Evolutionary conservation across 2,888 invertebrate species (phyloP).

Genomic region (Pimpla rufipes): DNA sequence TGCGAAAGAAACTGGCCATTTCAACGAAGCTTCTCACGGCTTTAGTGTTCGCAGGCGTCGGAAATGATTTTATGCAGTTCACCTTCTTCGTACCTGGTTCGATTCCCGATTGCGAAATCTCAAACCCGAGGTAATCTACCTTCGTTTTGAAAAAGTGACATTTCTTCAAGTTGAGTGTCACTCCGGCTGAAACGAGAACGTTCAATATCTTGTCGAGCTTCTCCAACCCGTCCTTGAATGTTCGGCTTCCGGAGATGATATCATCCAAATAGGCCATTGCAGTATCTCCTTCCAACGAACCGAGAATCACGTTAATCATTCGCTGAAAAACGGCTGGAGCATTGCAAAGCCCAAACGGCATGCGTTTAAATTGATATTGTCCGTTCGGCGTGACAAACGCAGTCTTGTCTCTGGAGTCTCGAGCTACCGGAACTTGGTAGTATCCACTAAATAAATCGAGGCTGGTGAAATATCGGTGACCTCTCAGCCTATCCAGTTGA

Average conservation of each 20-base stretch:
- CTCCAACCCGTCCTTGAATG: neutral
- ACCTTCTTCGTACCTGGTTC: neutral
- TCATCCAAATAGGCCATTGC: neutral
- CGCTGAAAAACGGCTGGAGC: conserved; percentile 78
- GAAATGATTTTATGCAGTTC: neutral
- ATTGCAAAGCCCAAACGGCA: conserved; percentile 78
- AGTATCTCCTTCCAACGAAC: conserved; percentile 41
- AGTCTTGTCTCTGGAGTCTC: conserved; percentile 19
- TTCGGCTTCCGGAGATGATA: neutral
- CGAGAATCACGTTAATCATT: conserved; percentile 76
- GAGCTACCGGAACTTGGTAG: conserved; percentile 77
- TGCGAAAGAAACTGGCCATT: conserved; percentile 71
- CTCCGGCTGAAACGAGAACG: neutral
- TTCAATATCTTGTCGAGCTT: neutral
- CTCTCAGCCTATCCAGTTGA: conserved; percentile 25
- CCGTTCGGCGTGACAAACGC: conserved; percentile 45
- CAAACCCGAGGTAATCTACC: conserved; percentile 2
- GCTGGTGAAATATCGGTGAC: conserved; percentile 48
- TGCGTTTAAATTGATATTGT: conserved; percentile 79
- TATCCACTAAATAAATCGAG: conserved; percentile 78
- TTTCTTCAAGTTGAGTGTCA: neutral
- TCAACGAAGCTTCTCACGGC: conserved; percentile 4
- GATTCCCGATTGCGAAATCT: conserved; percentile 7
- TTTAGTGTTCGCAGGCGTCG: neutral
- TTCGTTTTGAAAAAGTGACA: conserved; percentile 4